phyloP scores from a whole-genome alignment of 1,140 invertebrate genomes.

The Procambarus virginalis region DNA sequence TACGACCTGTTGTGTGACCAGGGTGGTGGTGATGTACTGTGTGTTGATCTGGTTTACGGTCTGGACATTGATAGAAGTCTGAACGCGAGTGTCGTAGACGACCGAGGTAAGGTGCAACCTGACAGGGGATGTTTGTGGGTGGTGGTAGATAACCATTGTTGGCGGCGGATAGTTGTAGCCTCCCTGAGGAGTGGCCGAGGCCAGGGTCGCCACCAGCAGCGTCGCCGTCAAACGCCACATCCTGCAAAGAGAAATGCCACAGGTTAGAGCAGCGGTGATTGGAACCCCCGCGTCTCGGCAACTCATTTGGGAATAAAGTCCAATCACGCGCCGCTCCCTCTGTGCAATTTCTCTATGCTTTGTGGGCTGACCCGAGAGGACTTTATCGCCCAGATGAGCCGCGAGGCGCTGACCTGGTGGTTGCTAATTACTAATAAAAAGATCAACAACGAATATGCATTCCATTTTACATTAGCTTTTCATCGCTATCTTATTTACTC shows the following conservation, averaged over 20 bases:
- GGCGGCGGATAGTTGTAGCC: constrained; percentile 29
- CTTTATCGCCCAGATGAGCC: constrained; percentile 67
- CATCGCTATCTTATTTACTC: too few species aligned
- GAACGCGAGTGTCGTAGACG: constrained; percentile 19
- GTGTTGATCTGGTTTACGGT: constrained; percentile 37
- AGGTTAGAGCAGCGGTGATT: constrained; percentile 67
- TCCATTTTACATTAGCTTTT: too few species aligned
- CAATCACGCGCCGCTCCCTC: constrained; percentile 65
- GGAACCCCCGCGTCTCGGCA: constrained; percentile 62
- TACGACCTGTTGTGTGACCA: constrained; percentile 44
- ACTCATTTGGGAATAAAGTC: constrained; percentile 68
- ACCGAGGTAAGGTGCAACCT: constrained; percentile 37
- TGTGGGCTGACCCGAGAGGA: constrained; percentile 61
- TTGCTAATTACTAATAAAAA: too few species aligned
- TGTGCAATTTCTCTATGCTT: constrained; percentile 60
- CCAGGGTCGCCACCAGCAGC: constrained; percentile 40
- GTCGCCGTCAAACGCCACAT: constrained; percentile 61
- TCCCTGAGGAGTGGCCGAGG: constrained; percentile 34
- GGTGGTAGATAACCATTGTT: constrained; percentile 38
- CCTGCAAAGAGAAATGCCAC: constrained; percentile 66
- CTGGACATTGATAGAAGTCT: constrained; percentile 37
- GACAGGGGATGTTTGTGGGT: background rate
- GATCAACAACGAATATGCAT: too few species aligned
- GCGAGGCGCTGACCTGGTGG: constrained; percentile 28
- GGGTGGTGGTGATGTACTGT: constrained; percentile 47